These are phyloP conservation scores for Chiloscyllium plagiosum DNA, from an alignment of 2,113 vertebrate species.

Conservation along the genomic window DNA sequence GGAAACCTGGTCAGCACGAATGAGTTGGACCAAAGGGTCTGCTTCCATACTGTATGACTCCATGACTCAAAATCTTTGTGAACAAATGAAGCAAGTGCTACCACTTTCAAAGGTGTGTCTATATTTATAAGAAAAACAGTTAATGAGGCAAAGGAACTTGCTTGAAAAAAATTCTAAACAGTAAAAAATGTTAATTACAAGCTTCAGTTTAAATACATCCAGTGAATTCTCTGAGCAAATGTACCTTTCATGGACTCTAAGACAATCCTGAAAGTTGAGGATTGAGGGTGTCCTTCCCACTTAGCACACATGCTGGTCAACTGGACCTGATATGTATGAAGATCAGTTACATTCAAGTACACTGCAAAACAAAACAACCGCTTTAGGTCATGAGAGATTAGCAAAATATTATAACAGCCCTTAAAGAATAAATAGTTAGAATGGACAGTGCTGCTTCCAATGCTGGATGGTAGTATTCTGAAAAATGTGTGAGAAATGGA, in stretches of 20 bases:
- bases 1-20: too few relatives aligned
- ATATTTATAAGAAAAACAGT: background rate
- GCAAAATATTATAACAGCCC: background rate
- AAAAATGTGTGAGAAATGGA: background rate
- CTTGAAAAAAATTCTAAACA: too few relatives aligned
- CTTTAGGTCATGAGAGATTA: background rate
- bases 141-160: background rate
- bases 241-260: conserved; percentile 55
- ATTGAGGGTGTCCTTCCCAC: conserved; percentile 55
- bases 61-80: background rate
- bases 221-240: conserved; percentile 14
- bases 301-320: conserved; percentile 64
- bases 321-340: conserved; percentile 59
- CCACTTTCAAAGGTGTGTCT: background rate
- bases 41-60: too few relatives aligned
- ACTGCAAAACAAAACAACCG: conserved; percentile 44
- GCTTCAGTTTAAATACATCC: background rate
- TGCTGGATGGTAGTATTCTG: background rate
- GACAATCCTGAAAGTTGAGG: conserved; percentile 55
- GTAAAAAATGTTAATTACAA: background rate
- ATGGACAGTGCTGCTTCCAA: background rate
- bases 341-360: conserved; percentile 61
- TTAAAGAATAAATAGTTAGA: too few relatives aligned
- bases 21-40: too few relatives aligned
- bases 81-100: background rate